Percentiles rank a stretch among this genome's conserved stretches.
Conservation (phyloP, 2,888 invertebrate species). For the Pomacea canaliculata region DNA sequence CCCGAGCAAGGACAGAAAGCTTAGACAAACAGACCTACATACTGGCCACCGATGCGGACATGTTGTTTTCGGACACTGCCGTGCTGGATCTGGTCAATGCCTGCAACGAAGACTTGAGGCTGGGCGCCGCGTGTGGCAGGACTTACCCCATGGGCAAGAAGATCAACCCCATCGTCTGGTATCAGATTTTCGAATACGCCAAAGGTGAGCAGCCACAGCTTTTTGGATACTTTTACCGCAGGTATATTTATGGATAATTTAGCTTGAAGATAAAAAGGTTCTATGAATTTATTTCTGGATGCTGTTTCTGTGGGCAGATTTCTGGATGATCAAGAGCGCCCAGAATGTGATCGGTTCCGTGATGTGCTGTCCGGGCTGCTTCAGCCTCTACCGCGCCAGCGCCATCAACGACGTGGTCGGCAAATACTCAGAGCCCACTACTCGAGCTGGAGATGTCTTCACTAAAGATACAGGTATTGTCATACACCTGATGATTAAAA, state of each 20-base stretch:
- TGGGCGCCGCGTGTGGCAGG: constrained; percentile 51
- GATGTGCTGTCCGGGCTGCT: constrained; percentile 56
- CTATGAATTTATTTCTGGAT: too few species aligned
- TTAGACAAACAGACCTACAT: constrained; percentile 51
- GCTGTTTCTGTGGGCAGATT: constrained; percentile 36
- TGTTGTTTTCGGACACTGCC: constrained; percentile 48
- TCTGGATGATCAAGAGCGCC: constrained; percentile 58
- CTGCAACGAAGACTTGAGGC: constrained; percentile 42
- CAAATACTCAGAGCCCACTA: constrained; percentile 46
- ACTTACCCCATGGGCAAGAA: constrained; percentile 50
- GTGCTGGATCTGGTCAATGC: constrained; percentile 43
- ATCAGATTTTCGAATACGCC: constrained; percentile 55
- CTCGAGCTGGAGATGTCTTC: constrained; percentile 44
- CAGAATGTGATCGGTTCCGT: constrained; percentile 56
- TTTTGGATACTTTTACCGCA: not conserved
- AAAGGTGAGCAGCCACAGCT: constrained; percentile 39
- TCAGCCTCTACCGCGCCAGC: constrained; percentile 50
- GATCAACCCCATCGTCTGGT: constrained; percentile 49
- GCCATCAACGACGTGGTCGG: constrained; percentile 45
- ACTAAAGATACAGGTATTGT: constrained; percentile 51
- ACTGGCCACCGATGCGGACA: constrained; percentile 54
- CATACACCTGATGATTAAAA: not conserved
- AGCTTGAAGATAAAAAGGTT: too few species aligned
- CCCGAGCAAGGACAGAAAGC: not conserved
- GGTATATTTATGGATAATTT: too few species aligned